phyloP scores from a whole-genome alignment of 2,888 invertebrate species.

The Drosophila niveifrons region DNA sequence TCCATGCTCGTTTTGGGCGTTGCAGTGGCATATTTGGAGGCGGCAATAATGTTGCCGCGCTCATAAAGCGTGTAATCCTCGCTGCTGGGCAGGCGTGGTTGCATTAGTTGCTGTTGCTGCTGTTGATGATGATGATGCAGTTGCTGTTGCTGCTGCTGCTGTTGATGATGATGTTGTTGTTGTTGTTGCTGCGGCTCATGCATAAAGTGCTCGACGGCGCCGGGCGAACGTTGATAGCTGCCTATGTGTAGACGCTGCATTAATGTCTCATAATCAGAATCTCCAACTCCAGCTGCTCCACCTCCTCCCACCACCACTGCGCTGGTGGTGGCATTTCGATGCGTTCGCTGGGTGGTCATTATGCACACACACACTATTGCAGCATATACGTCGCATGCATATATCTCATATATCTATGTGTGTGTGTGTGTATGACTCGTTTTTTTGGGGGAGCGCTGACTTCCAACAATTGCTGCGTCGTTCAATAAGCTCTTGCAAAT shows the following conservation, averaged over 20 bases:
- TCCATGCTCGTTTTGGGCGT: conserved; percentile 87
- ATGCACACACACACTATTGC: conserved; percentile 35
- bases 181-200: conserved; percentile 85
- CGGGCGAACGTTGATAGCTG: conserved; percentile 73
- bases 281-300: conserved; percentile 31
- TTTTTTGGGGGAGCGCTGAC: conserved; percentile 27
- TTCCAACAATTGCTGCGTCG: conserved; percentile 15
- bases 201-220: conserved; percentile 74
- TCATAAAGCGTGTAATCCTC: conserved; percentile 88
- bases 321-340: conserved; percentile 64
- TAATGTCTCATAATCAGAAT: conserved; percentile 80
- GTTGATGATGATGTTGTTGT: conserved; percentile 85
- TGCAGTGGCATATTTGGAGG: conserved; percentile 90
- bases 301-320: conserved; percentile 1
- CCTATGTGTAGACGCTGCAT: conserved; percentile 83
- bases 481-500: conserved; percentile 4
- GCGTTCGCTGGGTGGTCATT: conserved; percentile 75
- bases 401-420: conserved; percentile 1
- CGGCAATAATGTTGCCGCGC: conserved; percentile 91
- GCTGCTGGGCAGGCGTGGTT: conserved; percentile 87
- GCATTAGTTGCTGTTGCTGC: conserved; percentile 83
- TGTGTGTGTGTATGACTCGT: conserved; percentile 29
- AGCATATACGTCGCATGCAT: conserved; percentile 20
- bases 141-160: conserved; percentile 85
- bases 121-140: conserved; percentile 86